Conservation (phyloP, 1,140 invertebrate species). For the Drosophila burlai region DNA sequence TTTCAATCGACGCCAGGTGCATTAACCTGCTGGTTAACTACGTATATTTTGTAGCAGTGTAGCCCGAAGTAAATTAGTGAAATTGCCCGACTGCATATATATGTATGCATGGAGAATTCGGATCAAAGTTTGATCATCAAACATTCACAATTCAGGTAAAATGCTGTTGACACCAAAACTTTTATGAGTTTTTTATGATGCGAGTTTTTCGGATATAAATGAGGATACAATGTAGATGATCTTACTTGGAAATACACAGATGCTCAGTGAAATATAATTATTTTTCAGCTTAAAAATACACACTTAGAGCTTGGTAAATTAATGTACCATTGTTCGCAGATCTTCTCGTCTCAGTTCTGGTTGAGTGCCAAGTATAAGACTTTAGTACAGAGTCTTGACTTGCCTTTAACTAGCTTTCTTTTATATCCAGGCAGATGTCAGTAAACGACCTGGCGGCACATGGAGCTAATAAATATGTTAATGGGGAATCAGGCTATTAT, state of each 20-base stretch:
- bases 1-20: constrained; percentile 40
- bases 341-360: constrained; percentile 5
- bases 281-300: not conserved
- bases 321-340: constrained; percentile 6
- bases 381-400: not conserved
- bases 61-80: not conserved
- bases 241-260: constrained; percentile 10
- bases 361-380: not conserved
- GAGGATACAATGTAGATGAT: constrained; percentile 15
- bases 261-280: not conserved
- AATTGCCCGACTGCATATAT: constrained; percentile 3
- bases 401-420: not conserved
- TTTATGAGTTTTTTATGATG: constrained; percentile 36
- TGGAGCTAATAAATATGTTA: constrained; percentile 5
- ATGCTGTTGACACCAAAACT: constrained; percentile 32
- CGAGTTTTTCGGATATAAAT: constrained; percentile 12
- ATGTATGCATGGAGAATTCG: not conserved
- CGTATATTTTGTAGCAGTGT: constrained; percentile 4
- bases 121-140: constrained; percentile 30
- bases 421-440: constrained; percentile 2
- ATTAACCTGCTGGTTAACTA: constrained; percentile 20
- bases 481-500: not conserved
- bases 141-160: constrained; percentile 30
- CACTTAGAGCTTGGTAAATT: not conserved
- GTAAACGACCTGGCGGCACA: not conserved